phyloP scores from a whole-genome alignment of 2,888 invertebrate genomes.

The Oscheius sp. region DNA sequence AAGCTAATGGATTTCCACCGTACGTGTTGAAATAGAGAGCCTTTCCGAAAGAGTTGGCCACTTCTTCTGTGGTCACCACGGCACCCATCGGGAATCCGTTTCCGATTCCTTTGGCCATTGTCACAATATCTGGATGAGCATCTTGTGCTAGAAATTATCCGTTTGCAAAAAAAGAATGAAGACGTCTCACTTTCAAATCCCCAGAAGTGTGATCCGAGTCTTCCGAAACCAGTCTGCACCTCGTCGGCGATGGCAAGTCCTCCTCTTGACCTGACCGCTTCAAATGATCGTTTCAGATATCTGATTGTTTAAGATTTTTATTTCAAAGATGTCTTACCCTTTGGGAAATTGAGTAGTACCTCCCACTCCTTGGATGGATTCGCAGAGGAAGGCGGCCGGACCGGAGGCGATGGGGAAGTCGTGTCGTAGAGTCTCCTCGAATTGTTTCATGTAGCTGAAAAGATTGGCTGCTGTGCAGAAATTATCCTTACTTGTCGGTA shows the following conservation, averaged over 20 bases:
- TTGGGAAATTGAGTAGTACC: constrained; percentile 87
- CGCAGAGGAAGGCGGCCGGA: constrained; percentile 90
- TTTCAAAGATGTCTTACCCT: not conserved
- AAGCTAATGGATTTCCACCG: constrained; percentile 92
- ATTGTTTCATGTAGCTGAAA: constrained; percentile 82
- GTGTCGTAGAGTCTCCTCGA: constrained; percentile 84
- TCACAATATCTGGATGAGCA: constrained; percentile 90
- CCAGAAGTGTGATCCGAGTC: constrained; percentile 94
- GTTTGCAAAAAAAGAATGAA: not conserved
- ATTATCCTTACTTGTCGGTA: constrained; percentile 76
- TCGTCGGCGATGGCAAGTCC: constrained; percentile 93
- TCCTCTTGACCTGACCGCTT: constrained; percentile 84
- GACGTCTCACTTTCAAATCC: constrained; percentile 82
- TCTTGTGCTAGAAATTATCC: constrained; percentile 78
- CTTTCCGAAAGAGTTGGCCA: constrained; percentile 79
- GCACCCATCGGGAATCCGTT: constrained; percentile 95
- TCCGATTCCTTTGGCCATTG: constrained; percentile 89
- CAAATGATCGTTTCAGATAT: constrained; percentile 85
- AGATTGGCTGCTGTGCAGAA: not conserved
- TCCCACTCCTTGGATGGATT: constrained; percentile 94
- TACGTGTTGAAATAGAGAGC: constrained; percentile 93
- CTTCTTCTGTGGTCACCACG: constrained; percentile 89
- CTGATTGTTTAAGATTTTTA: constrained; percentile 66
- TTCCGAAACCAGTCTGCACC: constrained; percentile 91
- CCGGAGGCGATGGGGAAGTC: constrained; percentile 80